Evolutionary conservation across 2,888 invertebrate genomes (phyloP), one percentile per base, ranked within the genome.

Genomic region (Heliconius sara): DNA sequence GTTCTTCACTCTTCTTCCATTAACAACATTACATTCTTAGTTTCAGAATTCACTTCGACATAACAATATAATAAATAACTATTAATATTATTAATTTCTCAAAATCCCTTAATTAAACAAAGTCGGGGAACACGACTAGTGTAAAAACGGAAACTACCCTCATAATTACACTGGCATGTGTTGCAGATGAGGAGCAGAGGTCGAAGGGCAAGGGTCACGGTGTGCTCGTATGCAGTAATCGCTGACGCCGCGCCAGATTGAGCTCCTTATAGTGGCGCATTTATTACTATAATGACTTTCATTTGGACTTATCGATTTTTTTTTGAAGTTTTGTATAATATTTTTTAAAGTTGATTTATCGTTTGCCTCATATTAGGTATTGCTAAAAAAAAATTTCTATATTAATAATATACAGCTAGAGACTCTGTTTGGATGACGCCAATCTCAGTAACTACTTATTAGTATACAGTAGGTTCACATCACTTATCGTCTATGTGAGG

Each of bases 121-220:
- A 34, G 72, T 16, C 34, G n/a, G 73, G 73, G 7, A 25, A 34
- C 73, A 57, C 10, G 4, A 25, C 73, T 73, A 73, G 34, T 76
- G 25, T 92, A 92, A 92, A 92, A 93, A 92, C 92, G 91, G 86
- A 86, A 91, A 90, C 88, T 86, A 86, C 89, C 90, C 89, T 88
- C 87, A 90, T 92, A 93, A 94, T 94, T 94, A 94, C 91, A 91
- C 89, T 88, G 87, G 89, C 94, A 94, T 94, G 93, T 94, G 94
- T 93, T 91, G 91, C 93, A 91, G 94, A 93, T 90, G 92, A 92
- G 91, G 89, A 89, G 87, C 88, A 82, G 82, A 85, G 85, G 86
- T 85, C 82, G 81, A 80, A 78, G 82, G 82, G 79, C 78, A 85
- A 87, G 88, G 89, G 87, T 89, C 89, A 87, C 90, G 89, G 91